These are phyloP conservation scores for Melanotaenia boesemani DNA, from an alignment of 2,797 vertebrate species.

Conservation along the genomic window DNA sequence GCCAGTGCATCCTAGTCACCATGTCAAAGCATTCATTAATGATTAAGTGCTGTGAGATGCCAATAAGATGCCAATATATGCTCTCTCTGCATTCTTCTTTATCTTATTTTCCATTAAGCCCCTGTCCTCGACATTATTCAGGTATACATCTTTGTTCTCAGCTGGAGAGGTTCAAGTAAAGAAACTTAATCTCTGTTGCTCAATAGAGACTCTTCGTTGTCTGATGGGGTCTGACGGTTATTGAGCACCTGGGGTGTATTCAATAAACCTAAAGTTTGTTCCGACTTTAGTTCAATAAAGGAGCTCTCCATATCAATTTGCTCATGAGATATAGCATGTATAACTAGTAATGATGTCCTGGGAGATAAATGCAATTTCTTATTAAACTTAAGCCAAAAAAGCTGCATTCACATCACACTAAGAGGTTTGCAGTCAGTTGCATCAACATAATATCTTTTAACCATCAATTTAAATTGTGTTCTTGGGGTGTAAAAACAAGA, in stretches of 20 bases:
- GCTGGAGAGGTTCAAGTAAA: slow-evolving; percentile 67
- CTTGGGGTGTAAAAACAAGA: background rate
- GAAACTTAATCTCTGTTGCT: slow-evolving; percentile 69
- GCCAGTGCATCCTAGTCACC: slow-evolving; percentile 51
- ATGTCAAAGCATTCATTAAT: slow-evolving; percentile 67
- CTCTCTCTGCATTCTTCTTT: slow-evolving; percentile 55
- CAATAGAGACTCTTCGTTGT: slow-evolving; percentile 62
- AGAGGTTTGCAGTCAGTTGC: background rate
- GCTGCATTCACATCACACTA: slow-evolving; percentile 5
- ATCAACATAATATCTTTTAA: slow-evolving; percentile 22
- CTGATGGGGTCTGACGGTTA: slow-evolving; percentile 76
- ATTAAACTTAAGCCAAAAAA: background rate
- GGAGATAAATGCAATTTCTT: slow-evolving; percentile 30
- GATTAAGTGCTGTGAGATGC: slow-evolving; percentile 50
- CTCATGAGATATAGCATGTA: slow-evolving; percentile 53
- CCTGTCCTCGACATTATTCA: slow-evolving; percentile 53
- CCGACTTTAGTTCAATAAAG: slow-evolving; percentile 71
- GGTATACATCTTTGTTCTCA: slow-evolving; percentile 72
- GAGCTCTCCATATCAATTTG: slow-evolving; percentile 70
- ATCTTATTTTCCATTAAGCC: slow-evolving; percentile 70
- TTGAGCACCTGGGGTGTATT: slow-evolving; percentile 78
- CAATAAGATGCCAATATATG: slow-evolving; percentile 64
- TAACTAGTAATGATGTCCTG: slow-evolving; percentile 46
- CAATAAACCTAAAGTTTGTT: slow-evolving; percentile 79
- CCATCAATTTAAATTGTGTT: background rate